Percentiles rank a stretch among this genome's conserved stretches.
Evolutionary conservation across 2,888 invertebrate species (phyloP).

Genomic region (Venusia cambrica): DNA sequence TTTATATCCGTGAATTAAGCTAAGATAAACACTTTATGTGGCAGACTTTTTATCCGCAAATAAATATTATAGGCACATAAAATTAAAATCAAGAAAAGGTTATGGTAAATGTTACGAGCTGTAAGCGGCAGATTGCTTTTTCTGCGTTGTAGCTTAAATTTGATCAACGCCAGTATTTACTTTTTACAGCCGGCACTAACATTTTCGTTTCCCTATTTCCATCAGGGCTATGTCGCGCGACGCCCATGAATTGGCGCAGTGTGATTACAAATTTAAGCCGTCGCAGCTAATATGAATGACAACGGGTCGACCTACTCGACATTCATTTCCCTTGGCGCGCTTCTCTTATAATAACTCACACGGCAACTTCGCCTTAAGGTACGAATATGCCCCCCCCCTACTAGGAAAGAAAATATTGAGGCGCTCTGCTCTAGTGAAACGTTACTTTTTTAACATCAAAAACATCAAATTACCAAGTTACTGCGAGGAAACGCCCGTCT

Average conservation of each 20-base stretch:
- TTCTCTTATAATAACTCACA: constrained; percentile 80
- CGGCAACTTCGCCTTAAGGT: constrained; percentile 73
- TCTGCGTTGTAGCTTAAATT: constrained; percentile 44
- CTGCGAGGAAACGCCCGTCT: constrained; percentile 24
- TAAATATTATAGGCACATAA: constrained; percentile 42
- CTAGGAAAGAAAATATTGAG: constrained; percentile 39
- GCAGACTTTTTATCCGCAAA: constrained; percentile 20
- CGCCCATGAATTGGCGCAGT: constrained; percentile 65
- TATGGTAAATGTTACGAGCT: constrained; percentile 44
- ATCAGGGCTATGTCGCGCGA: constrained; percentile 45
- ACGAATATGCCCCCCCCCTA: constrained; percentile 44
- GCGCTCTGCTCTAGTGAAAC: constrained; percentile 19
- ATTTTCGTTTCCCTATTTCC: constrained; percentile 53
- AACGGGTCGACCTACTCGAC: constrained; percentile 76
- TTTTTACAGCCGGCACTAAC: constrained; percentile 47
- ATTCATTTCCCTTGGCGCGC: constrained; percentile 79
- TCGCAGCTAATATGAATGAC: constrained; percentile 80
- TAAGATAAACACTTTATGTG: constrained; percentile 5
- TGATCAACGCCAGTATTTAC: constrained; percentile 50
- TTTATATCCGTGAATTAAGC: no score
- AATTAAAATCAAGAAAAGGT: constrained; percentile 43
- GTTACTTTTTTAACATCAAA: constrained; percentile 21
- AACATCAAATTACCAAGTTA: constrained; percentile 28
- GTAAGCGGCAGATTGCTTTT: constrained; percentile 39
- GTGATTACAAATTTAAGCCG: constrained; percentile 78